A percentile compares a stretch with the other conserved stretches of the same genome.
Evolutionary conservation across 2,113 vertebrate species (phyloP).

Genomic region (Chloroceryle aenea): DNA sequence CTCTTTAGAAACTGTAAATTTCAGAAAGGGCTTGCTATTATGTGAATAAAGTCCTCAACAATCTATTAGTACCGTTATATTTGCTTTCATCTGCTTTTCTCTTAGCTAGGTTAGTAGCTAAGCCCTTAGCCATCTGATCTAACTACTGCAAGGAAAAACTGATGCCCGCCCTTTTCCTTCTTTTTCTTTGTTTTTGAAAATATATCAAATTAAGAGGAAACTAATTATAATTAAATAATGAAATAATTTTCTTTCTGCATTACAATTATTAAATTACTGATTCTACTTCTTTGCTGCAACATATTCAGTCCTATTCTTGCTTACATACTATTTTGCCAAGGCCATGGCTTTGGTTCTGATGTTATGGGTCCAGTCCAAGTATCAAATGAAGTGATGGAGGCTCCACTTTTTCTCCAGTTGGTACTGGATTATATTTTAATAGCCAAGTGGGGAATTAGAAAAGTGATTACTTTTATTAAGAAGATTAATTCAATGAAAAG

Average conservation of each 20-base stretch:
- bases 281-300: neutral
- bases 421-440: neutral
- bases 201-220: neutral
- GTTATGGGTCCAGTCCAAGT: neutral
- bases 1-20: neutral
- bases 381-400: neutral
- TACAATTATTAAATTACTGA: neutral
- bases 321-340: neutral
- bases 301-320: neutral
- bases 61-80: neutral
- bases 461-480: conserved; percentile 54
- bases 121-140: neutral
- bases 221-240: neutral
- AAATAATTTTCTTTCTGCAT: neutral
- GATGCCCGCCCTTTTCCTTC: neutral
- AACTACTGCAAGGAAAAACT: neutral
- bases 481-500: conserved; percentile 42
- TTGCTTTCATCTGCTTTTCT: neutral
- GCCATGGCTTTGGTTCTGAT: neutral
- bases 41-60: neutral
- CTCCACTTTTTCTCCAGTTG: neutral
- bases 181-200: neutral
- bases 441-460: neutral
- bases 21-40: neutral
- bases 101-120: neutral